Conservation (phyloP, 2,797 vertebrate genomes). For the Brotula barbata region DNA sequence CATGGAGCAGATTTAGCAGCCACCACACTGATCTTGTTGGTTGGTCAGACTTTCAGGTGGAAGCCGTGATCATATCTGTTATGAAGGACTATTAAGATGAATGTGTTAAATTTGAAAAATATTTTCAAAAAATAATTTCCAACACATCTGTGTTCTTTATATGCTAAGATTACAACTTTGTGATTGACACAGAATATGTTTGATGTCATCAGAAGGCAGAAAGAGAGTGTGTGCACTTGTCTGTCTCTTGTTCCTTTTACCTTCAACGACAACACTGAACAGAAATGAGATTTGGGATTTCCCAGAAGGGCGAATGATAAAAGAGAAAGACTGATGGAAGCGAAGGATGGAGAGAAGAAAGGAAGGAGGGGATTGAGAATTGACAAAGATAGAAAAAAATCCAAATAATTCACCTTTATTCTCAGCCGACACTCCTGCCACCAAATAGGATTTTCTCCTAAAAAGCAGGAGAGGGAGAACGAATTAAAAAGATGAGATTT, state of each 20-base stretch:
- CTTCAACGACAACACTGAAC: background rate
- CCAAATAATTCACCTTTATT: constrained; percentile 21
- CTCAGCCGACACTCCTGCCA: constrained; percentile 40
- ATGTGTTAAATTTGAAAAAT: too few species aligned
- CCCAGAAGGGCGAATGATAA: constrained; percentile 3
- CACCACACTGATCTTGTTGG: too few species aligned
- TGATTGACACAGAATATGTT: too few species aligned
- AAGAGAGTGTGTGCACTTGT: background rate
- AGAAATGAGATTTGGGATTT: constrained; percentile 19
- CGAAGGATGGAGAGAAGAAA: constrained; percentile 7
- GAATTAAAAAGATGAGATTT: constrained; percentile 63
- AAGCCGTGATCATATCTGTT: too few species aligned
- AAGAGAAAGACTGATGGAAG: background rate
- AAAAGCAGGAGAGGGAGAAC: constrained; percentile 45
- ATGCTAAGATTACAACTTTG: too few species aligned
- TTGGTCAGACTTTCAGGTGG: too few species aligned
- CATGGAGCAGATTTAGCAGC: too few species aligned
- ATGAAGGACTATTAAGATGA: too few species aligned
- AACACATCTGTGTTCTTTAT: too few species aligned
- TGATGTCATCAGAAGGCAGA: too few species aligned
- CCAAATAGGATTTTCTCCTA: constrained; percentile 50
- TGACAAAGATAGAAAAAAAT: constrained; percentile 19
- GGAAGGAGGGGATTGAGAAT: background rate
- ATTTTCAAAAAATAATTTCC: too few species aligned
- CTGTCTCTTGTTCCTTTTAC: constrained; percentile 6